Base-by-base conservation (phyloP, 2,113 vertebrate genomes). In the Phrynosoma blainvillii region DNA sequence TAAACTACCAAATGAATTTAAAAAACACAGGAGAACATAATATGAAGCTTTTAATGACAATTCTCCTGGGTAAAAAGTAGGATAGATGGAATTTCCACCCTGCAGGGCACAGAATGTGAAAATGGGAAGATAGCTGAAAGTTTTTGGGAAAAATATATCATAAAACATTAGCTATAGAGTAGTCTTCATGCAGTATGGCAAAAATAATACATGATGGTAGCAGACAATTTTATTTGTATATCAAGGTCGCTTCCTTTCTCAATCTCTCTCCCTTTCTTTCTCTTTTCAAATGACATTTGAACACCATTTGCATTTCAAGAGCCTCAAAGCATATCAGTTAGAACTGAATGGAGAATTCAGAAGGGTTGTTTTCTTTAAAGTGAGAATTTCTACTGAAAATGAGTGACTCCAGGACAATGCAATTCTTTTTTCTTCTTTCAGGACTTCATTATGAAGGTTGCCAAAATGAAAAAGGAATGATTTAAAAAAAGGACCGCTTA, bases 221-320 rank as follows among this genome's bases (percentile, higher is more conserved):
- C 70, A 80, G 21, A 9, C 65, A 73, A 59, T 9, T 91, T 84
- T 90, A 84, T n/a, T 7, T 78, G n/a, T 30, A 30, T 73, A 92
- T 87, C 16, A 36, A 54, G 56, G 42, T 84, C 84, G 62, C 23
- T 42, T 82, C 77, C 47, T 84, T 82, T 92, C 90, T 89, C 52
- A 25, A 36, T 87, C 73, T 74, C n/a, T 74, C 32, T 82, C 32
- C 78, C 6, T 71, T 30, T 30, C 40, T 70, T 47, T 47, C 65
- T 85, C n/a, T 68, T 68, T 86, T 68, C 54, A 68, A 86, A 79
- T 86, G 62, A 23, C 75, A 70, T 27, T 79, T 52, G 75, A 79
- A 86, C 18, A 89, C 65, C 1, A 83, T 80, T 70, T 90, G 27
- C 73, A 92, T 93, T 90, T 91, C 85, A 92, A 92, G 85, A 88